Percentiles rank a stretch among this genome's conserved stretches.
Conservation (phyloP, 2,888 invertebrate genomes). For the Sylvicola cinctus region DNA sequence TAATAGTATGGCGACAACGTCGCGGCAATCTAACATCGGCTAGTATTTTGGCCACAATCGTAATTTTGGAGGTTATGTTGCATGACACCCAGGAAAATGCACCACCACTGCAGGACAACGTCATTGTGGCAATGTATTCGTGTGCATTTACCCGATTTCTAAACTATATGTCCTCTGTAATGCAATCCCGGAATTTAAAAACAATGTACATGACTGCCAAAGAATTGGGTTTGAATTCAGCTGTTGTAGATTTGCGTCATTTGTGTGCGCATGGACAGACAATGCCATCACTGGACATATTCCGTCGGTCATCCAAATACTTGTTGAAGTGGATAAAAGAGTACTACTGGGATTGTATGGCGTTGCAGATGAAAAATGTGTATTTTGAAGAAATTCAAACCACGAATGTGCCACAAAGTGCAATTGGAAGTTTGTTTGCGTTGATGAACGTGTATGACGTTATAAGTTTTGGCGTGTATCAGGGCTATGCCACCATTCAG, state of each 20-base stretch:
- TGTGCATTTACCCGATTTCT: constrained; percentile 14
- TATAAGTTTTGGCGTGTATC: too few relatives aligned
- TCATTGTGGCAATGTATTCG: neutral
- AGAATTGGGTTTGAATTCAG: constrained; percentile 19
- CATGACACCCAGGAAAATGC: constrained; percentile 13
- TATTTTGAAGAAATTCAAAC: too few relatives aligned
- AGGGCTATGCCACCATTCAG: too few relatives aligned
- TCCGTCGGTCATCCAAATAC: constrained; percentile 15
- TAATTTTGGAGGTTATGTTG: constrained; percentile 17
- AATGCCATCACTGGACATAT: constrained; percentile 16
- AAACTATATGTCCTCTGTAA: constrained; percentile 25
- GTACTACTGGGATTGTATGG: constrained; percentile 17
- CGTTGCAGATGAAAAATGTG: too few relatives aligned
- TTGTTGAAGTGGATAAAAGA: constrained; percentile 20
- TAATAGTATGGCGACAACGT: constrained; percentile 20
- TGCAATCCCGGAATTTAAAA: constrained; percentile 14
- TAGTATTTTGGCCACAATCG: constrained; percentile 18
- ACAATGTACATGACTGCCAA: constrained; percentile 22
- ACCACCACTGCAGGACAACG: too few relatives aligned
- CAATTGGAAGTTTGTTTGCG: too few relatives aligned
- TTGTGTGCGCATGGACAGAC: constrained; percentile 22
- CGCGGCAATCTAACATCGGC: constrained; percentile 20
- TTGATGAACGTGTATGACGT: too few relatives aligned
- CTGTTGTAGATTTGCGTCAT: constrained; percentile 23
- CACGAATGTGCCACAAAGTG: too few relatives aligned